Conservation (phyloP, 2,888 invertebrate genomes). For the Homarus gammarus region DNA sequence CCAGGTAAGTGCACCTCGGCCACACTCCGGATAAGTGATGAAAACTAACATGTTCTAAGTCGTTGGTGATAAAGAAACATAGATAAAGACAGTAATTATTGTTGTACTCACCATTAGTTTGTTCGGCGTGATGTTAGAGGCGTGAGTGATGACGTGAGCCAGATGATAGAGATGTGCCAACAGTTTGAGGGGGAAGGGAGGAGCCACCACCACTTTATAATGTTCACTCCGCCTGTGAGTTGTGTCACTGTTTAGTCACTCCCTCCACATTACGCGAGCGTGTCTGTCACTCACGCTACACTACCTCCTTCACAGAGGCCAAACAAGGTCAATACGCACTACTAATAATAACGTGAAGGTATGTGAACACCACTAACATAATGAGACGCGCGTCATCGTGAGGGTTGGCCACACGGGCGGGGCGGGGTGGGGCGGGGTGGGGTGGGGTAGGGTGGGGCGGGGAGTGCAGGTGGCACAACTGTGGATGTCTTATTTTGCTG, state of each 20-base stretch:
- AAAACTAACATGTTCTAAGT: background rate
- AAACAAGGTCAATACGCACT: conserved; percentile 36
- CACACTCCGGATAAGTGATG: background rate
- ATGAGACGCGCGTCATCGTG: conserved; percentile 26
- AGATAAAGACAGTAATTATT: background rate
- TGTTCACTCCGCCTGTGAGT: no score
- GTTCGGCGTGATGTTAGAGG: conserved; percentile 49
- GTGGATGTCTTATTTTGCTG: conserved; percentile 51
- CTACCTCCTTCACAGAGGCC: conserved; percentile 16
- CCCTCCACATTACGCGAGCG: background rate
- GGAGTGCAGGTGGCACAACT: conserved; percentile 50
- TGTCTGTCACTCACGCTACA: conserved; percentile 8
- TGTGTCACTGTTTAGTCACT: no score
- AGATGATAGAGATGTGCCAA: conserved; percentile 25
- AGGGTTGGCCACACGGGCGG: background rate
- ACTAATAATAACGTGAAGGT: conserved; percentile 24
- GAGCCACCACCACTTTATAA: background rate
- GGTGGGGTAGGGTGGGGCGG: no score
- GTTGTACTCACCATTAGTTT: conserved; percentile 64
- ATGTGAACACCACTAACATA: conserved; percentile 12
- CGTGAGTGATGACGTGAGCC: conserved; percentile 22
- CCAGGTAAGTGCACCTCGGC: background rate
- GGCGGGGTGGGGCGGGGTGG: no score
- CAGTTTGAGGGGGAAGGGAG: conserved; percentile 7
- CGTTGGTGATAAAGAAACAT: background rate